These are phyloP conservation scores for Callyntrura guangdongensis DNA, from an alignment of 2,888 invertebrate species.

Conservation along the genomic window DNA sequence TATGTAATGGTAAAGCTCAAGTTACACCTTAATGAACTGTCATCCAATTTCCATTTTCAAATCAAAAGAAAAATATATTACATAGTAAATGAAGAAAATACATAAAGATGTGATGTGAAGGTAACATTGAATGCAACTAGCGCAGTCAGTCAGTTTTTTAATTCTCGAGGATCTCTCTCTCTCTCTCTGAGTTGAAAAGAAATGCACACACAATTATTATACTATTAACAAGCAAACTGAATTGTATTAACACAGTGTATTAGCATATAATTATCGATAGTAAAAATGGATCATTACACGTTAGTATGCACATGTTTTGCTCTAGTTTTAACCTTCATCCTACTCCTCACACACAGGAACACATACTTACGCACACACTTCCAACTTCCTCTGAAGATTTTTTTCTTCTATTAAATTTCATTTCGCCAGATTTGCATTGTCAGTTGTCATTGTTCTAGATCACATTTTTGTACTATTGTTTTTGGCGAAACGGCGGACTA, in stretches of 20 bases:
- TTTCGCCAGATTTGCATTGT: conserved; percentile 53
- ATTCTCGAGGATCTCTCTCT: background rate
- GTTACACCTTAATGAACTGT: conserved; percentile 62
- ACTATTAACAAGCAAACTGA: conserved; percentile 33
- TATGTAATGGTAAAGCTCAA: conserved; percentile 29
- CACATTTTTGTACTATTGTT: conserved; percentile 49
- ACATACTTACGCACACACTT: conserved; percentile 10
- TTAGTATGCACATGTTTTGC: conserved; percentile 22
- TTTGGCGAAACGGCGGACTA: conserved; percentile 39
- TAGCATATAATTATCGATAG: conserved; percentile 51
- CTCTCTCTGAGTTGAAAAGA: background rate
- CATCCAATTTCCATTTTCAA: conserved; percentile 64
- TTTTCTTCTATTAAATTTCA: background rate
- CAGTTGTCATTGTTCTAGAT: conserved; percentile 69
- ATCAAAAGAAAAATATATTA: background rate
- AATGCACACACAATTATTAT: conserved; percentile 7
- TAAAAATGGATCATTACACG: conserved; percentile 52
- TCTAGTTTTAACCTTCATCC: conserved; percentile 55
- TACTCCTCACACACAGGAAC: conserved; percentile 2
- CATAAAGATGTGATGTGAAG: background rate
- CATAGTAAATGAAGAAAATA: background rate
- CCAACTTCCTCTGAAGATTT: too few relatives aligned
- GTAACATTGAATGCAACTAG: background rate
- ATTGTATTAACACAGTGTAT: conserved; percentile 37
- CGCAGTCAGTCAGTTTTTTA: background rate